Conservation (phyloP, 2,797 vertebrate genomes). For the Todus mexicanus region DNA sequence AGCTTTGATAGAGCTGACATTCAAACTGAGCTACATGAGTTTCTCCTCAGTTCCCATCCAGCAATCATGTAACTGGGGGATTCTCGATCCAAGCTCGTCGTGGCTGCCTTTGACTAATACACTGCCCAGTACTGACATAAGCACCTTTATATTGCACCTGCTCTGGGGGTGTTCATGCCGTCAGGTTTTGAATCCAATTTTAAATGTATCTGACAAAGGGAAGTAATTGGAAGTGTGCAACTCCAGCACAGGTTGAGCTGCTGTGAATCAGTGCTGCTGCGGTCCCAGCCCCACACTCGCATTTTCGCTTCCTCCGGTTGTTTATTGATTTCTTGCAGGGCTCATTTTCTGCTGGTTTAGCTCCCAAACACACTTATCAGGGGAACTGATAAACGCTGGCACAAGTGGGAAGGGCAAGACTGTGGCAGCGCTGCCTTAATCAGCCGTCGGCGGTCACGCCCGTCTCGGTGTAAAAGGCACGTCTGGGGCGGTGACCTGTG, state of each 20-base stretch:
- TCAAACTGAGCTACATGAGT: not conserved
- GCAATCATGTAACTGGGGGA: not conserved
- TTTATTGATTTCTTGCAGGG: not conserved
- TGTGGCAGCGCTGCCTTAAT: not conserved
- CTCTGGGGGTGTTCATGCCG: not conserved
- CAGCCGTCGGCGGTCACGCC: rapidly evolving
- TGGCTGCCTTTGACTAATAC: not conserved
- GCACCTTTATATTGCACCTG: not conserved
- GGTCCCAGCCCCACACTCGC: not conserved
- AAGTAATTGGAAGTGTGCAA: not conserved
- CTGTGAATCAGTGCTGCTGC: not conserved
- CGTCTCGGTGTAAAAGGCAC: not conserved
- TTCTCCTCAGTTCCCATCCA: not conserved
- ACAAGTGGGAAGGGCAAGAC: not conserved
- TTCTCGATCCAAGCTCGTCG: not conserved
- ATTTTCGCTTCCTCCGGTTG: not conserved
- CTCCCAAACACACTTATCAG: not conserved
- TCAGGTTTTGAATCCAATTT: not conserved
- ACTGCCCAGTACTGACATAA: not conserved
- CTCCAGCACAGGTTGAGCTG: not conserved
- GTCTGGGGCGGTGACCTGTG: not conserved
- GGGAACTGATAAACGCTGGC: not conserved
- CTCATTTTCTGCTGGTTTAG: not conserved
- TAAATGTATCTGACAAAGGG: not conserved
- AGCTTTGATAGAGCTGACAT: not conserved